A percentile compares a stretch with the other conserved stretches of the same genome.
Evolutionary conservation across 2,797 vertebrate species (phyloP).

Genomic region (Trematomus bernacchii): DNA sequence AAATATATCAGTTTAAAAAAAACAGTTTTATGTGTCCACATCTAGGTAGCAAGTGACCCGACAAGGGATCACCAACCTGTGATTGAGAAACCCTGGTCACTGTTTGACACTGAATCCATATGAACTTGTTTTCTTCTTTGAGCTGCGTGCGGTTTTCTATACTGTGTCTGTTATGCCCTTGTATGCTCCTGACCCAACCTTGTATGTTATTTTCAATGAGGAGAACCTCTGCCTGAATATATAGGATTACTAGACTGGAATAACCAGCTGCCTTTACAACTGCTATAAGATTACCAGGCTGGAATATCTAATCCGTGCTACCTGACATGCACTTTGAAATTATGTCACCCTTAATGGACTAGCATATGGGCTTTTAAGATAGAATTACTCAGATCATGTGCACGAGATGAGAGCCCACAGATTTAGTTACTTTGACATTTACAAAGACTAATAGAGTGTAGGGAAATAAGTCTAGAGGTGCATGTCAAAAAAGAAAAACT

Average conservation of each 20-base stretch:
- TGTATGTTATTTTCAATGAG: conserved; percentile 51
- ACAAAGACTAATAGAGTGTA: not conserved
- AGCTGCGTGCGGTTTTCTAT: not conserved
- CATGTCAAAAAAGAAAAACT: not conserved
- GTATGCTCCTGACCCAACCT: conserved; percentile 48
- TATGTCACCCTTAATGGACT: conserved; percentile 65
- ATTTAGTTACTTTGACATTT: conserved; percentile 53
- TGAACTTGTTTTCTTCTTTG: conserved; percentile 23
- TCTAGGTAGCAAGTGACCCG: not conserved
- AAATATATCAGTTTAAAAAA: not conserved
- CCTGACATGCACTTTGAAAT: conserved; percentile 77
- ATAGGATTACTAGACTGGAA: conserved; percentile 78
- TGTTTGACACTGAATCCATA: not conserved
- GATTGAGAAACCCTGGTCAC: not conserved
- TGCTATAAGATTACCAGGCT: conserved; percentile 73
- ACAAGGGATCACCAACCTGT: not conserved
- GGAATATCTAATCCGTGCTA: conserved; percentile 70
- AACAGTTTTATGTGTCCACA: too few relatives aligned
- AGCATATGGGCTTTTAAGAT: conserved; percentile 68
- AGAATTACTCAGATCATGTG: conserved; percentile 71
- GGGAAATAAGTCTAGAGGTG: too few relatives aligned
- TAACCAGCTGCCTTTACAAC: conserved; percentile 68
- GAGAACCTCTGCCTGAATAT: conserved; percentile 59
- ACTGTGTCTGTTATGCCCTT: conserved; percentile 36
- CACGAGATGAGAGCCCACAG: conserved; percentile 23